These are phyloP conservation scores for Hydropsyche tenuis DNA, from an alignment of 1,140 invertebrate genomes.

Conservation along the genomic window DNA sequence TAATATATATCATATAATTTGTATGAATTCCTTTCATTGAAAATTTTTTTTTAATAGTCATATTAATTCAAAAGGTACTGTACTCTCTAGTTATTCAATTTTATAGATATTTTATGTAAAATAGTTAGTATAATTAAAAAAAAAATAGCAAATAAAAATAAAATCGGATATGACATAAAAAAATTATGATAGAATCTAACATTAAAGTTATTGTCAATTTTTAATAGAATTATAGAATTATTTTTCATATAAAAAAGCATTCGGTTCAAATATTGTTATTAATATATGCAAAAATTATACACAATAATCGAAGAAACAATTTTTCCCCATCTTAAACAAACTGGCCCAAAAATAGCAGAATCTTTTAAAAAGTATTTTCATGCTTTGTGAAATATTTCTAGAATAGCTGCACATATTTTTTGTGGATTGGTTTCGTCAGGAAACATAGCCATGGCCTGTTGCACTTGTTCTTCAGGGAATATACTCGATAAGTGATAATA, in stretches of 20 bases:
- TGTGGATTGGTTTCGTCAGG: conserved; percentile 88
- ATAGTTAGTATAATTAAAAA: too few species aligned
- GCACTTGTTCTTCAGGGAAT: conserved; percentile 88
- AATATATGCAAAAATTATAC: conserved; percentile 18
- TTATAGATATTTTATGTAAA: too few species aligned
- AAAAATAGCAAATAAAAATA: too few species aligned
- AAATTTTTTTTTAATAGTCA: too few species aligned
- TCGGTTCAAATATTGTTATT: neutral
- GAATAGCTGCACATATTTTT: conserved; percentile 86
- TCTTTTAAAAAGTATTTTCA: conserved; percentile 2
- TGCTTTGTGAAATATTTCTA: conserved; percentile 69
- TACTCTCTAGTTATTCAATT: too few species aligned
- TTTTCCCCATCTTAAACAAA: conserved; percentile 15
- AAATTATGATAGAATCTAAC: neutral
- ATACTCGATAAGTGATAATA: conserved; percentile 86
- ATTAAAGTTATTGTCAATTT: conserved; percentile 1
- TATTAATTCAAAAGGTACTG: too few species aligned
- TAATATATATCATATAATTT: too few species aligned
- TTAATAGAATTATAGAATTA: too few species aligned
- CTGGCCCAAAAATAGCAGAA: conserved; percentile 31
- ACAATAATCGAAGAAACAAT: neutral
- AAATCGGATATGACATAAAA: too few species aligned
- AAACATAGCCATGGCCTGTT: conserved; percentile 81
- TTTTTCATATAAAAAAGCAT: too few species aligned
- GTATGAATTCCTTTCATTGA: too few species aligned